phyloP scores from a whole-genome alignment of 92 coral and sea anemone genomes.

The Porites evermanni region DNA sequence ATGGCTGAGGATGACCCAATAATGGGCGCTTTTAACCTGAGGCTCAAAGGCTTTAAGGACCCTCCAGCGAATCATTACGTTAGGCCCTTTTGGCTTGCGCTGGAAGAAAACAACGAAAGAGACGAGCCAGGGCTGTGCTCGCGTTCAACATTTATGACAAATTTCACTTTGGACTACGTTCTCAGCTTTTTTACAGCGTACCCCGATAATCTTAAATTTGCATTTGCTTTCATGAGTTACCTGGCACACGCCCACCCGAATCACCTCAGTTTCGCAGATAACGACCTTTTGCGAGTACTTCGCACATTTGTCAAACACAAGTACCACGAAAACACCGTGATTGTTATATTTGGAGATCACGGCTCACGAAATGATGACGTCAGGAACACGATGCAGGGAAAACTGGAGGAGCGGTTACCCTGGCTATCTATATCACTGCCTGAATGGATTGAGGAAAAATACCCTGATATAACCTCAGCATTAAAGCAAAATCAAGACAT shows the following conservation, averaged over 20 bases:
- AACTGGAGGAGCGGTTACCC: constrained; percentile 95
- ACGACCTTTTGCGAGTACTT: constrained; percentile 74
- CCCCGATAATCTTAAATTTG: constrained; percentile 81
- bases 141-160: constrained; percentile 76
- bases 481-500: constrained; percentile 76
- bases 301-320: constrained; percentile 60
- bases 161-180: constrained; percentile 84
- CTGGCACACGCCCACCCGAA: constrained; percentile 86
- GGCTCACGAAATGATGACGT: constrained; percentile 91
- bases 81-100: constrained; percentile 91
- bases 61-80: constrained; percentile 81
- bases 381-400: constrained; percentile 92
- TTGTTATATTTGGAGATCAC: constrained; percentile 86
- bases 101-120: constrained; percentile 60
- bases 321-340: constrained; percentile 76
- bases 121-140: constrained; percentile 90
- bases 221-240: constrained; percentile 74
- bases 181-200: constrained; percentile 79
- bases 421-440: constrained; percentile 94
- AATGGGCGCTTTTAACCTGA: constrained; percentile 79
- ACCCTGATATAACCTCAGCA: constrained; percentile 76
- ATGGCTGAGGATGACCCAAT: constrained; percentile 86
- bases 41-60: constrained; percentile 72
- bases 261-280: constrained; percentile 77
- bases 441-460: constrained; percentile 71